Conservation (phyloP, 2,888 invertebrate species). For the Drosophila mimica region DNA sequence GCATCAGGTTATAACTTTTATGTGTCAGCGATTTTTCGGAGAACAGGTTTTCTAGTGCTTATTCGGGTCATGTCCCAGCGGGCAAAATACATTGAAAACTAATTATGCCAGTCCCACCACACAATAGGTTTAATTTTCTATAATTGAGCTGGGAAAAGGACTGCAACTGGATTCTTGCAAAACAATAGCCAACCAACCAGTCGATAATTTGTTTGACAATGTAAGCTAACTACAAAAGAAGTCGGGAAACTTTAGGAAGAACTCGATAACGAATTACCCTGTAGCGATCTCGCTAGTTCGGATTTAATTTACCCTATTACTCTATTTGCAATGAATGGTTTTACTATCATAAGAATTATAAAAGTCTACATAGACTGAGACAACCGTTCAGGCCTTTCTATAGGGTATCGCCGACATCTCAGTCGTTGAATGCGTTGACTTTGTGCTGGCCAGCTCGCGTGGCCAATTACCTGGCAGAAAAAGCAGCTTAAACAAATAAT, state of each 20-base stretch:
- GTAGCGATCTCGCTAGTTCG: background rate
- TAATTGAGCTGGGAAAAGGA: constrained; percentile 29
- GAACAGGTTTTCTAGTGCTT: background rate
- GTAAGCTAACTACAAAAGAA: constrained; percentile 45
- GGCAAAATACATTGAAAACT: constrained; percentile 40
- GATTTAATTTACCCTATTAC: background rate
- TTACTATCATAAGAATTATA: background rate
- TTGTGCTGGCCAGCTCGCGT: constrained; percentile 53
- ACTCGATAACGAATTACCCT: background rate
- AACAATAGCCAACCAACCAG: constrained; percentile 54
- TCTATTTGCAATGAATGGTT: background rate
- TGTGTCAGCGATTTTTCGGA: background rate
- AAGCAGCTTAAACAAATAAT: constrained; percentile 73
- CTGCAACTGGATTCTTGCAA: constrained; percentile 34
- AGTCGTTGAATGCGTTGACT: constrained; percentile 26
- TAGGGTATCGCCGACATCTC: constrained; percentile 40
- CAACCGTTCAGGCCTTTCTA: background rate
- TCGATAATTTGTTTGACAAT: constrained; percentile 70
- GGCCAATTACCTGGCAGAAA: constrained; percentile 73
- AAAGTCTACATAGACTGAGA: background rate
- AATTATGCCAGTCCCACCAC: constrained; percentile 45
- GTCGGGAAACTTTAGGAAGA: background rate
- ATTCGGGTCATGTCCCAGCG: background rate
- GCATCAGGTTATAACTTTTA: background rate
- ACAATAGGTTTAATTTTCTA: constrained; percentile 10